Conservation (phyloP, 2,797 vertebrate species). For the Anolis apletophallus region DNA sequence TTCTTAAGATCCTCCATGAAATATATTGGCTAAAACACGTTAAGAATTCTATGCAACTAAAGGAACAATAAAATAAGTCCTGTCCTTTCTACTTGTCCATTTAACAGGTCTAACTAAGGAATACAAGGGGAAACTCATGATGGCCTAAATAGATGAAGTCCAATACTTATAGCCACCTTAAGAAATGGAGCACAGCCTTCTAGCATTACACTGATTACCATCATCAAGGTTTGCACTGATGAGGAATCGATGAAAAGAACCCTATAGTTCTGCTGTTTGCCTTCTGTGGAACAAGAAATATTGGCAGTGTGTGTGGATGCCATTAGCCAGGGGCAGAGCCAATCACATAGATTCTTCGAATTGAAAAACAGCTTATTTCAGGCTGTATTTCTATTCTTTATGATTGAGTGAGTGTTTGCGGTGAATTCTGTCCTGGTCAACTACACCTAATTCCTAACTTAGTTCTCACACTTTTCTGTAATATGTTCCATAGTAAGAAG, state of each 20-base stretch:
- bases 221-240: background rate
- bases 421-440: no score
- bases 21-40: background rate
- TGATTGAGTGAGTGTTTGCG: background rate
- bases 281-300: background rate
- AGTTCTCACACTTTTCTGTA: background rate
- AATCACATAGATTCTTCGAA: background rate
- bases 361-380: background rate
- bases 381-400: background rate
- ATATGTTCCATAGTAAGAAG: background rate
- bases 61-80: background rate
- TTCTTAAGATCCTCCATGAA: background rate
- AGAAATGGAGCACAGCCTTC: background rate
- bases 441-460: background rate
- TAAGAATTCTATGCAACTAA: background rate
- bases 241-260: background rate
- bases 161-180: background rate
- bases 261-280: background rate
- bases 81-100: background rate
- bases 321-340: background rate
- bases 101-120: background rate
- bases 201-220: background rate
- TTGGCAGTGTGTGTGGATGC: background rate
- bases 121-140: background rate
- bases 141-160: background rate